Conservation (phyloP, 2,113 vertebrate genomes). For the Gambusia holbrooki region DNA sequence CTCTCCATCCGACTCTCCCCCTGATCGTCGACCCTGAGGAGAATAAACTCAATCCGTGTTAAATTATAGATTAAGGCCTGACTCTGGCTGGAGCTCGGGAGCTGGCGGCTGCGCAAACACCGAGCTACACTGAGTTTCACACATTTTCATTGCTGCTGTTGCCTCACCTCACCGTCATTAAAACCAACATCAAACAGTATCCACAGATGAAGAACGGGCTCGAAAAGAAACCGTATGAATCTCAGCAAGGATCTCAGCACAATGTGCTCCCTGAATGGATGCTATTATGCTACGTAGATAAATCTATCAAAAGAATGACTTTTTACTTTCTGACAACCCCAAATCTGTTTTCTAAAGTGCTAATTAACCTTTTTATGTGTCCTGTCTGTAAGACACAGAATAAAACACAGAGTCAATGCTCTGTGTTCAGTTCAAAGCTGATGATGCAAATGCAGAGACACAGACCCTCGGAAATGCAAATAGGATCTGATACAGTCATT, state of each 20-base stretch:
- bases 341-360: conserved; percentile 13
- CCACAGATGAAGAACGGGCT: conserved; percentile 50
- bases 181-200: conserved; percentile 71
- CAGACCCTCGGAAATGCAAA: not conserved
- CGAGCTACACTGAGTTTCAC: conserved; percentile 41
- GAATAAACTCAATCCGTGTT: conserved; percentile 72
- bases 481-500: not conserved
- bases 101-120: conserved; percentile 41
- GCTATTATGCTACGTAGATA: conserved; percentile 6
- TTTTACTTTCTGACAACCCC: not conserved
- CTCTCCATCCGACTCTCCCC: conserved; percentile 50
- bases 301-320: conserved; percentile 19
- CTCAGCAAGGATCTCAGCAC: conserved; percentile 43
- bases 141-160: conserved; percentile 51
- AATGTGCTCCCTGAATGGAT: conserved; percentile 20
- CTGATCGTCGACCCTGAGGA: conserved; percentile 68
- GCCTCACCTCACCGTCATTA: conserved; percentile 73
- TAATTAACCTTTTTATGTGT: not conserved
- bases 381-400: not conserved
- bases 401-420: not conserved
- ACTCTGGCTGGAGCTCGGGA: conserved; percentile 54
- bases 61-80: conserved; percentile 82
- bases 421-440: not conserved
- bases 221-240: conserved; percentile 71
- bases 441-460: not conserved